Evolutionary conservation across 2,113 vertebrate genomes (phyloP).

Genomic region (Larimichthys polyactis): DNA sequence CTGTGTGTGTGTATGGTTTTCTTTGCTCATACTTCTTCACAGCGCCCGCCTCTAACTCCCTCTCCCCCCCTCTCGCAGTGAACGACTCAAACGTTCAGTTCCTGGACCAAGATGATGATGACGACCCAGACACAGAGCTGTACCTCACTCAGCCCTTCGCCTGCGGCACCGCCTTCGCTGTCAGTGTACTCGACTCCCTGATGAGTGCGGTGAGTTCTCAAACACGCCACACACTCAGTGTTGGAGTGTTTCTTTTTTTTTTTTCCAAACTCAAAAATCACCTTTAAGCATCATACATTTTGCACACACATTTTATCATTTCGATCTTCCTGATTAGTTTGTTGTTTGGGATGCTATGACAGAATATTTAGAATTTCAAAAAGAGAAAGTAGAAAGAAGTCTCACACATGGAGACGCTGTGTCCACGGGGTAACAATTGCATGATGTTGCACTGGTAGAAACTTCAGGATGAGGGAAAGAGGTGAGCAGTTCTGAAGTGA

Average conservation of each 20-base stretch:
- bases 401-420: background rate
- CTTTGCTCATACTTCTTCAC: background rate
- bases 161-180: constrained; percentile 96
- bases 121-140: constrained; percentile 98
- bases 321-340: background rate
- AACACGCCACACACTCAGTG: background rate
- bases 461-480: constrained; percentile 24
- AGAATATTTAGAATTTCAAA: background rate
- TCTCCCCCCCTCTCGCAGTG: constrained; percentile 85
- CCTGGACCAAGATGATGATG: constrained; percentile 99
- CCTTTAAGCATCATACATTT: background rate
- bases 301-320: background rate
- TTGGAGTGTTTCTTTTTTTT: background rate
- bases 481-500: constrained; percentile 14
- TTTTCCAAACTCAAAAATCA: background rate
- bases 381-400: background rate
- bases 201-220: constrained; percentile 96
- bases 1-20: constrained; percentile 32
- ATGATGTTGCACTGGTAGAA: constrained; percentile 40
- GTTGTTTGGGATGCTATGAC: background rate
- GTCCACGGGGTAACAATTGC: constrained; percentile 31
- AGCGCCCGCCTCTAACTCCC: constrained; percentile 43
- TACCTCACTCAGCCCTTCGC: constrained; percentile 99
- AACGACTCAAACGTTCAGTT: constrained; percentile 99
- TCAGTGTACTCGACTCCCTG: constrained; percentile 98